These are phyloP conservation scores for Harpalus rubripes DNA, from an alignment of 2,888 invertebrate genomes.

Conservation along the genomic window DNA sequence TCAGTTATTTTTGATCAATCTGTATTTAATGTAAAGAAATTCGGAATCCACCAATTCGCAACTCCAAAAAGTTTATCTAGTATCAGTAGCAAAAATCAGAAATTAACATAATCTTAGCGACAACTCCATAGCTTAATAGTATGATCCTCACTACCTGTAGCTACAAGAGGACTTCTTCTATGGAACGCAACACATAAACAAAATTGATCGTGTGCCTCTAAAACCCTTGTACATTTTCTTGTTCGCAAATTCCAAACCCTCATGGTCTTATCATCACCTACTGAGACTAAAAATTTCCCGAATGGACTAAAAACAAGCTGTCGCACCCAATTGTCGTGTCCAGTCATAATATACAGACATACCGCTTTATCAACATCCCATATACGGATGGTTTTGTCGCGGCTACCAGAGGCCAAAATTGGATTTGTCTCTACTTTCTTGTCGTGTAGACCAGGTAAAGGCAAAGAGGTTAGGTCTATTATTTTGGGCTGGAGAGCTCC, in stretches of 20 bases:
- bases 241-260: conserved; percentile 97
- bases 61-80: no score
- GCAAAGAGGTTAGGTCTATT: no score
- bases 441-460: no score
- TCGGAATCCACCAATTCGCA: no score
- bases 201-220: not conserved
- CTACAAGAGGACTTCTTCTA: not conserved
- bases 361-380: not conserved
- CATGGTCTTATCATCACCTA: conserved; percentile 97
- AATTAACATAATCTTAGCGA: not conserved
- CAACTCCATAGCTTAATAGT: not conserved
- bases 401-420: not conserved
- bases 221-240: conserved; percentile 88
- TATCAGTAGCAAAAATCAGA: not conserved
- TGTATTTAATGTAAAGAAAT: no score
- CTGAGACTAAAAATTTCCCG: conserved; percentile 95
- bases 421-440: not conserved
- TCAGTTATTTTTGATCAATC: no score
- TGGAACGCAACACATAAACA: not conserved
- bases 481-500: no score
- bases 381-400: not conserved
- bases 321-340: not conserved
- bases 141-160: not conserved
- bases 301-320: conserved; percentile 89
- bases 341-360: not conserved